These are phyloP conservation scores for Hofmannophila pseudospretella DNA, from an alignment of 2,888 invertebrate genomes.

Conservation along the genomic window DNA sequence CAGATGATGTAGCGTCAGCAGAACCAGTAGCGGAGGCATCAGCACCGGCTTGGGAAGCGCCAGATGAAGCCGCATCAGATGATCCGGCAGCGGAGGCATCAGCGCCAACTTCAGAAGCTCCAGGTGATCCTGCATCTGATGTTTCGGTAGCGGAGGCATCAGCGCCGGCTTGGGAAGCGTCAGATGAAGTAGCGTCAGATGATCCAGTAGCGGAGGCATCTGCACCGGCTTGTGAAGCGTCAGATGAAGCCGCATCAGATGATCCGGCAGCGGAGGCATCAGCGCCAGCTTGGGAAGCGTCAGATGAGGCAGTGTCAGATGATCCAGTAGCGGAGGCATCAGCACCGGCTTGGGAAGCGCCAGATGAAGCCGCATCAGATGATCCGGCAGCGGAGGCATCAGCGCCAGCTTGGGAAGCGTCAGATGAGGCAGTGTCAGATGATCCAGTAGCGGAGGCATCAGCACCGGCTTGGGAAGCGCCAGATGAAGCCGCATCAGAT, in stretches of 20 bases:
- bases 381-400: background rate
- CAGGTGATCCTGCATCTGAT: background rate
- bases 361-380: background rate
- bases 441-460: constrained; percentile 2
- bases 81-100: background rate
- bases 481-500: background rate
- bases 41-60: background rate
- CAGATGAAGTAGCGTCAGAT: background rate
- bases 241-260: background rate
- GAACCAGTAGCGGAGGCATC: background rate
- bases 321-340: background rate
- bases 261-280: background rate
- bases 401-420: background rate
- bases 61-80: background rate
- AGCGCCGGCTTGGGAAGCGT: background rate
- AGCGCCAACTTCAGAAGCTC: background rate
- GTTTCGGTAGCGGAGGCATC: background rate
- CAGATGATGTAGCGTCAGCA: background rate
- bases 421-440: too few species aligned
- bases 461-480: background rate
- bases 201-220: constrained; percentile 1
- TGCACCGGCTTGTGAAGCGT: background rate
- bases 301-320: constrained; percentile 4
- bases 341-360: constrained; percentile 1
- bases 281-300: constrained; percentile 1